Evolutionary conservation across 2,888 invertebrate genomes (phyloP), one percentile per base, ranked within the genome.

Genomic region (Lampropteryx suffumata): DNA sequence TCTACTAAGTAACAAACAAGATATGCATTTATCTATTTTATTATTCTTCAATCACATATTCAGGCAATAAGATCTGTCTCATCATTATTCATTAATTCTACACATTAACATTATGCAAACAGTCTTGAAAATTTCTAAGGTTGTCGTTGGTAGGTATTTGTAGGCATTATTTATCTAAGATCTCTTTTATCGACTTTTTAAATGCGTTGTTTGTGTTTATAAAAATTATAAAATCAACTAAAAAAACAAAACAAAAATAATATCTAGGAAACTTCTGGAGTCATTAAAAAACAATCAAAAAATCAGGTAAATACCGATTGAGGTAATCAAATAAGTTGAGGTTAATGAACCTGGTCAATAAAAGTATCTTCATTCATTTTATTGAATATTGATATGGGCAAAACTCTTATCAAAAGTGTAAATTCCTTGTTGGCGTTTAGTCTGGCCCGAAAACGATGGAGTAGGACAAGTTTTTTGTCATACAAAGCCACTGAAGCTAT

Each of bases 331-430:
- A 37, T 37, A 37, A 37, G 37, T 37, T 37, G 27, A 37, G 37
- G 37, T 36, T 36, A 37, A 37, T 37, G 28, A 37, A 37, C 37
- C 37, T 37, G 27, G 13, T 37, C 28, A 37, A 37, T 37, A 13
- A 37, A 37, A 37, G 27, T 37, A 37, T 37, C 37, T 37, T 37
- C 37, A 26, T 27, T 37, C 37, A 37, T 37, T 37, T 39, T 39
- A 39, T 29, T 24, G 17, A n/a, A n/a, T n/a, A n/a, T n/a, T n/a
- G n/a, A n/a, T n/a, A n/a, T n/a, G n/a, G n/a, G n/a, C n/a, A n/a
- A 24, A 53, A 56, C 51, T 43, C 49, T 24, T 29, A 6, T 39
- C 39, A 39, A 39, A 39, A 29, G 39, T 39, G 39, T 39, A 29
- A 29, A 42, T 42, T 12, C 42, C 42, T 33, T 42, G 42, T 42